A percentile compares a stretch with the other conserved stretches of the same genome.
These are phyloP conservation scores for Chymomyza amoena DNA, from an alignment of 2,888 invertebrate species.

Conservation along the genomic window DNA sequence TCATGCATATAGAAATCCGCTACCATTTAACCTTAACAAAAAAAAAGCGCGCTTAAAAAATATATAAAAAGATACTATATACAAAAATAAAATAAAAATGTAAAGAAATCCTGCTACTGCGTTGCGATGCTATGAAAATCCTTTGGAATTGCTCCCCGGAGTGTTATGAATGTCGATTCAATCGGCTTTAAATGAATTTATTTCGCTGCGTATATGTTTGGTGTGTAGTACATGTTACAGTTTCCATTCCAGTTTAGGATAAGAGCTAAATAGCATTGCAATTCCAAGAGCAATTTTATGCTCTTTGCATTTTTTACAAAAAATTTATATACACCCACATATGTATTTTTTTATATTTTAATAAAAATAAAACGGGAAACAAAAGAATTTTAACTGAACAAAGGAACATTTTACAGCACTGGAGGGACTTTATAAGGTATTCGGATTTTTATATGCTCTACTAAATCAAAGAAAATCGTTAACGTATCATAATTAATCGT, in stretches of 20 bases:
- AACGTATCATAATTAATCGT: too few species aligned
- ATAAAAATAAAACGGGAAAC: not conserved
- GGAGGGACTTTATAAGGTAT: too few species aligned
- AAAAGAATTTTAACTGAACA: not conserved
- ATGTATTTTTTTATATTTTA: not conserved
- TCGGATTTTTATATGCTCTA: too few species aligned
- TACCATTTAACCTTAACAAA: constrained; percentile 55
- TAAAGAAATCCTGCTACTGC: constrained; percentile 66
- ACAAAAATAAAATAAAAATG: constrained; percentile 46
- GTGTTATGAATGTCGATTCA: constrained; percentile 76
- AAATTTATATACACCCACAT: not conserved
- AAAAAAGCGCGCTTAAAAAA: constrained; percentile 49
- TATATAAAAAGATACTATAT: not conserved
- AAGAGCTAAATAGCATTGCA: not conserved
- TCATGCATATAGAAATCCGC: constrained; percentile 47
- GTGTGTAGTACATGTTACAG: not conserved
- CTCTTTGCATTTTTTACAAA: not conserved
- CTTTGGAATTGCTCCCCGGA: constrained; percentile 76
- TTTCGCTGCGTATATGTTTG: constrained; percentile 50
- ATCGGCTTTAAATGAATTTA: constrained; percentile 77
- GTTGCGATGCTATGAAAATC: constrained; percentile 62
- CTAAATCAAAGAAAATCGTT: too few species aligned
- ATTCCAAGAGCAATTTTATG: not conserved
- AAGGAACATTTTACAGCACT: not conserved
- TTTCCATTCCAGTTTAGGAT: not conserved